Conservation (phyloP, 30 jellyfish, hydroid and myxozoan species). For the Hydra vulgaris region DNA sequence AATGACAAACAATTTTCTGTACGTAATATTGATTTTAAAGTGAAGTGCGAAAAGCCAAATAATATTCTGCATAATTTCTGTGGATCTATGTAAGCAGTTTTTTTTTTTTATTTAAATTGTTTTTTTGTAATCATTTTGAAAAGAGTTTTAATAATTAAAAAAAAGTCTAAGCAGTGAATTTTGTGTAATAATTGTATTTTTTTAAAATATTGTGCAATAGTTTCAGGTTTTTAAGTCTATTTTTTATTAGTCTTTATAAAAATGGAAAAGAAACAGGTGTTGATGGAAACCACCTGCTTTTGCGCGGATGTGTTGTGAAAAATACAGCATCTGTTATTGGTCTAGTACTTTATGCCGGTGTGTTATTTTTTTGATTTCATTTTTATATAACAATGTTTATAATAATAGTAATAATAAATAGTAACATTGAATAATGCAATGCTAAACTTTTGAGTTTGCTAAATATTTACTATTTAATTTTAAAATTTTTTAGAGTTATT, state of each 20-base stretch:
- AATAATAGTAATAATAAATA: no score
- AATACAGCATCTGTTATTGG: conserved; percentile 81
- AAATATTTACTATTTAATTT: no score
- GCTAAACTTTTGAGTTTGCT: no score
- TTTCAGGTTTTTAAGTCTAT: no score
- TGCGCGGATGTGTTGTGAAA: conserved; percentile 79
- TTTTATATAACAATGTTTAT: no score
- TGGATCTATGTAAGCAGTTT: conserved; percentile 66
- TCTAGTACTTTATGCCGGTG: conserved; percentile 89
- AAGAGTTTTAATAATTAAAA: no score
- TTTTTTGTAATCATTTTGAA: no score
- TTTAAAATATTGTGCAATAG: no score
- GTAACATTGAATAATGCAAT: no score
- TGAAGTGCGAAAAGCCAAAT: conserved; percentile 85
- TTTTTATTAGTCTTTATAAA: conserved; percentile 26
- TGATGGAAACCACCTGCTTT: conserved; percentile 60
- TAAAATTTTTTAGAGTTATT: no score
- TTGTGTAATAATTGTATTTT: no score
- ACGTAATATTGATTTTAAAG: conserved; percentile 19
- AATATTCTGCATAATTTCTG: conserved; percentile 62
- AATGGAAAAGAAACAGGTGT: conserved; percentile 57
- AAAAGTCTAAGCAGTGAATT: no score
- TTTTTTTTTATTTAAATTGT: not conserved
- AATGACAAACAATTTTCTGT: conserved; percentile 8
- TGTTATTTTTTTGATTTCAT: not conserved